Evolutionary conservation across 2,113 vertebrate species (phyloP).

Genomic region (Sylvietta virens): DNA sequence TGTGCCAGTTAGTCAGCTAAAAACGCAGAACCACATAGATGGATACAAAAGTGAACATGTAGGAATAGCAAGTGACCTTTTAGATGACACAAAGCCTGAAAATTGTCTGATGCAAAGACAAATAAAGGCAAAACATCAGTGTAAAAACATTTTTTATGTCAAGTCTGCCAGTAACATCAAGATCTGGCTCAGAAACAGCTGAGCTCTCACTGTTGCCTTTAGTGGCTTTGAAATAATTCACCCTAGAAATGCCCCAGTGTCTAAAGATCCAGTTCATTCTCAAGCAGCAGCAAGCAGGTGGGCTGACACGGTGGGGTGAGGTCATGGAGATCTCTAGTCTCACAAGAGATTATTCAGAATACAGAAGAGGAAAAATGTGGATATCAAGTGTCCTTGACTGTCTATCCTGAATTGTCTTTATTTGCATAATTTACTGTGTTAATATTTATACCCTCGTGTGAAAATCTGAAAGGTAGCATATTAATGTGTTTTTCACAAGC

Average conservation of each 20-base stretch:
- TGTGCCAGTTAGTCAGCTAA: background rate
- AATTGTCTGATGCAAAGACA: background rate
- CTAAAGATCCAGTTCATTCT: background rate
- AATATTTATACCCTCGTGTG: background rate
- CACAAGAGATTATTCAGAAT: background rate
- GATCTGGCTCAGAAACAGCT: background rate
- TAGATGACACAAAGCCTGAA: background rate
- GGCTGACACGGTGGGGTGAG: background rate
- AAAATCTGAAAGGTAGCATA: background rate
- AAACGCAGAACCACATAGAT: background rate
- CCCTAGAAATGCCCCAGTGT: background rate
- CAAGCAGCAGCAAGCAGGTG: background rate
- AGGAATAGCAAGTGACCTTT: background rate
- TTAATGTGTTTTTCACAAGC: background rate
- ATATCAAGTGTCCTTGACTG: background rate
- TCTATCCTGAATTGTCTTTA: background rate
- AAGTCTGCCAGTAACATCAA: background rate
- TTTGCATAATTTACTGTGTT: background rate
- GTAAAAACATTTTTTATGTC: background rate
- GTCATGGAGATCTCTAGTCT: background rate
- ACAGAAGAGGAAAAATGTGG: background rate
- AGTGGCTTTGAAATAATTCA: background rate
- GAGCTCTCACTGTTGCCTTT: background rate
- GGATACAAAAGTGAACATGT: accelerated
- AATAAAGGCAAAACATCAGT: background rate